Conservation (phyloP, 2,113 vertebrate species). For the Saimiri boliviensis region DNA sequence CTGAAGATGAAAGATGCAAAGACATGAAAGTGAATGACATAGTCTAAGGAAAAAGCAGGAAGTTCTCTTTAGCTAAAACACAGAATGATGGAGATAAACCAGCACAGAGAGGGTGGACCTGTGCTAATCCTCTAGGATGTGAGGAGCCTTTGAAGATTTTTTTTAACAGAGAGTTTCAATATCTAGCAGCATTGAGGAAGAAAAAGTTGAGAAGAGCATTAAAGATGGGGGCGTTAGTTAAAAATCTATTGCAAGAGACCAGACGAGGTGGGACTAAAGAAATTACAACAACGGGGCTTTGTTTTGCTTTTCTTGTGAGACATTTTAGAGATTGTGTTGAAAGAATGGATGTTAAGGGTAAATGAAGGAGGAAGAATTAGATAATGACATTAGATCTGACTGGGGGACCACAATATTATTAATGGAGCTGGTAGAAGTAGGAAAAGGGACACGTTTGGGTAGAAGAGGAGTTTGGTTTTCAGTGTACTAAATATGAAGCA, state of each 20-base stretch:
- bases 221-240: neutral
- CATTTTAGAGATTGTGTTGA: neutral
- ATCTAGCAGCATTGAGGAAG: neutral
- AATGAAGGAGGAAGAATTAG: neutral
- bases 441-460: neutral
- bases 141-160: neutral
- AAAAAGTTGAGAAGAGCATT: neutral
- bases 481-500: neutral
- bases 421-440: neutral
- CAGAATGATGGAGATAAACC: neutral
- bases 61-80: neutral
- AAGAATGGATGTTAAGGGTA: neutral
- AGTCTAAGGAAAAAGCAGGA: neutral
- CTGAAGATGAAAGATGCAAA: conserved; percentile 41
- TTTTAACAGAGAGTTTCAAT: neutral
- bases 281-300: neutral
- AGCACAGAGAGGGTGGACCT: neutral
- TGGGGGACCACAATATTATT: neutral
- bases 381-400: neutral
- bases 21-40: neutral
- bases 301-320: conserved; percentile 14
- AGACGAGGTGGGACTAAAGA: neutral
- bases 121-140: neutral
- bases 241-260: neutral
- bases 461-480: neutral